Evolutionary conservation across 2,888 invertebrate genomes (phyloP).

Genomic region (Habroteleia sp.): DNA sequence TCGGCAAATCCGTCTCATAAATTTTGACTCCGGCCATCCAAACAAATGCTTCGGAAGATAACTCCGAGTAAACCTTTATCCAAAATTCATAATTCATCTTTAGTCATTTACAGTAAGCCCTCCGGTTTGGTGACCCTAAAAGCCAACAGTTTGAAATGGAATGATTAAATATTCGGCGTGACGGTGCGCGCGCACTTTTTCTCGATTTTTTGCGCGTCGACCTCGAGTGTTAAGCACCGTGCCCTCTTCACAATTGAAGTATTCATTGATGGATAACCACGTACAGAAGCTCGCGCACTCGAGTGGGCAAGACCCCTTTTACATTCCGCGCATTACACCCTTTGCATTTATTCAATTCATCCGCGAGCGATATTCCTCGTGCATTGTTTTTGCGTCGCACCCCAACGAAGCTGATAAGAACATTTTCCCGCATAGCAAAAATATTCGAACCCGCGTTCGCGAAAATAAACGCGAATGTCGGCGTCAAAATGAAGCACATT

Average conservation of each 20-base stretch:
- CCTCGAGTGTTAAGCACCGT: conserved; percentile 54
- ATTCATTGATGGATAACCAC: conserved; percentile 65
- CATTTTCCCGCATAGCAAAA: conserved; percentile 30
- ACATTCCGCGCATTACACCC: conserved; percentile 66
- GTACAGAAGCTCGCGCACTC: conserved; percentile 50
- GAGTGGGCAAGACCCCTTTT: conserved; percentile 57
- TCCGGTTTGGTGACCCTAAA: not conserved
- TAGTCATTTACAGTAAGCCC: not conserved
- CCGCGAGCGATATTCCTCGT: conserved; percentile 60
- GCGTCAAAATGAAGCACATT: not conserved
- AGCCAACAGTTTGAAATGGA: conserved; percentile 23
- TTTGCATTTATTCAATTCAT: conserved; percentile 65
- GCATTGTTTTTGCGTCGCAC: conserved; percentile 60
- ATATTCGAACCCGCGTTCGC: not conserved
- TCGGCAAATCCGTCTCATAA: no score
- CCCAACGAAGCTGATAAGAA: conserved; percentile 53
- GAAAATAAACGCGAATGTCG: no score
- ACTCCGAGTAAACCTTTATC: not conserved
- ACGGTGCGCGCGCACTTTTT: conserved; percentile 5
- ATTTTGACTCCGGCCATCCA: no score
- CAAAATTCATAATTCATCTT: conserved; percentile 13
- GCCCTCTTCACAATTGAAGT: conserved; percentile 57
- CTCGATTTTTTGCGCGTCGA: not conserved
- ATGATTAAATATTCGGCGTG: conserved; percentile 37
- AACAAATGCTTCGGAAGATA: no score